Base-by-base conservation (phyloP, 1,140 invertebrate genomes). In the Cherax destructor region DNA sequence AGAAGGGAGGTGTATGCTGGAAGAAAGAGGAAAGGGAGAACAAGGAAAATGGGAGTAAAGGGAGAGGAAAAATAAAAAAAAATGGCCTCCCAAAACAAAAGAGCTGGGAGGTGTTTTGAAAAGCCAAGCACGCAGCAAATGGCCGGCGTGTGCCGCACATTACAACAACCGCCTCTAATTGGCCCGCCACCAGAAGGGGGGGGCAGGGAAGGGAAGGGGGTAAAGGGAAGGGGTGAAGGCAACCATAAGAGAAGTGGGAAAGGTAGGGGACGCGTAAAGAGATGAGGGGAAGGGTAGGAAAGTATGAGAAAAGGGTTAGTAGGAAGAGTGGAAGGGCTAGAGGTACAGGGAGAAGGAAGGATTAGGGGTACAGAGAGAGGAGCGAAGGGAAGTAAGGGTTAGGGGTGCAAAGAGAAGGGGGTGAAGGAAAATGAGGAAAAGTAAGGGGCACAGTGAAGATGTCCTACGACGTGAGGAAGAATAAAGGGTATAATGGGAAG, bases 101-200 rank as follows among this genome's bases (percentile, higher is more conserved):
- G 5, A 24, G 18, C 9, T 18, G n/a, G 47, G 47, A 16, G 78
- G 13, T 21, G 18, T 79, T 50, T 79, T 50, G 30, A 24, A 47
- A 79, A 24, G 78, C 78, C 6, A 24, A 21, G 78, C 78, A 79
- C 78, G 78, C 41, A 18, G 47, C 49, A 50, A 79, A 79, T 79
- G 78, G 78, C 78, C 78, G 13, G 24, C 16, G 21, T 50, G 78
- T 30, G 41, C 13, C 47, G 4, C 78, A 79, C 78, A 79, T 79
- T 79, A 79, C 78, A 79, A 79, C 78, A 79, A 79, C 78, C 41
- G 41, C 18, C 78, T 50, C 78, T 78, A 79, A 79, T 79, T 79
- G 78, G 78, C 78, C 18, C 11, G 13, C 21, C 47, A 24, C 78
- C 7, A 21, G 9, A 24, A 47, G 47, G 78, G 18, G 16, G 78